Evolutionary conservation across 2,113 vertebrate species (phyloP).

Genomic region (Bagarius yarrelli): DNA sequence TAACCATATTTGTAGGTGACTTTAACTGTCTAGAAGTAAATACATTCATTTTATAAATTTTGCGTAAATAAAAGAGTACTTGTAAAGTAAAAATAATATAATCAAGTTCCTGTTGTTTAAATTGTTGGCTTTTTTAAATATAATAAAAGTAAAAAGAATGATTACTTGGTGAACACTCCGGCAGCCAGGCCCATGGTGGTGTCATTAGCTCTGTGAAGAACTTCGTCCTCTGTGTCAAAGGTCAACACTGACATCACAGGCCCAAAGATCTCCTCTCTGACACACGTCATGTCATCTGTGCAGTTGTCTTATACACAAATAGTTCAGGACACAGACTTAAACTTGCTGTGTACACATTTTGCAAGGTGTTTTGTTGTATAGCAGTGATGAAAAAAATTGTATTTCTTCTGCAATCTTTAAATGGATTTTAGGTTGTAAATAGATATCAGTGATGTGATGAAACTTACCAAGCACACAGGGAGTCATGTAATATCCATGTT

Average conservation of each 20-base stretch:
- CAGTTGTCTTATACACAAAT: constrained; percentile 74
- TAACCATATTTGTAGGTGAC: too few relatives aligned
- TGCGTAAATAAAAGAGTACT: too few relatives aligned
- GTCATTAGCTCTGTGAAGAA: constrained; percentile 83
- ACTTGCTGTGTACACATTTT: not conserved
- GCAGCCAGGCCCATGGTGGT: constrained; percentile 86
- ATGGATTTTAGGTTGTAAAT: not conserved
- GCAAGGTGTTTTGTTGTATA: not conserved
- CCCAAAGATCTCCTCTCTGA: constrained; percentile 97
- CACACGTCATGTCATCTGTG: constrained; percentile 89
- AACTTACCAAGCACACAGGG: constrained; percentile 88
- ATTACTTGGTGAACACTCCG: constrained; percentile 91
- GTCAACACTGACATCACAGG: constrained; percentile 94
- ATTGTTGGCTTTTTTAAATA: not conserved
- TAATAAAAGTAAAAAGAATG: not conserved
- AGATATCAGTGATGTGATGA: not conserved
- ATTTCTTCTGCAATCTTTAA: not conserved
- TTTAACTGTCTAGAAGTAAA: too few relatives aligned
- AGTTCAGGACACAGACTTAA: not conserved
- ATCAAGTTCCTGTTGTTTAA: not conserved
- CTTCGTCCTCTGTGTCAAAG: constrained; percentile 90
- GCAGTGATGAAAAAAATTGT: not conserved
- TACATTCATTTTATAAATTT: too few relatives aligned
- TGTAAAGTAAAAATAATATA: not conserved
- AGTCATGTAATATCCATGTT: constrained; percentile 86